Conservation (phyloP, 2,888 invertebrate genomes). For the Plusia festucae region DNA sequence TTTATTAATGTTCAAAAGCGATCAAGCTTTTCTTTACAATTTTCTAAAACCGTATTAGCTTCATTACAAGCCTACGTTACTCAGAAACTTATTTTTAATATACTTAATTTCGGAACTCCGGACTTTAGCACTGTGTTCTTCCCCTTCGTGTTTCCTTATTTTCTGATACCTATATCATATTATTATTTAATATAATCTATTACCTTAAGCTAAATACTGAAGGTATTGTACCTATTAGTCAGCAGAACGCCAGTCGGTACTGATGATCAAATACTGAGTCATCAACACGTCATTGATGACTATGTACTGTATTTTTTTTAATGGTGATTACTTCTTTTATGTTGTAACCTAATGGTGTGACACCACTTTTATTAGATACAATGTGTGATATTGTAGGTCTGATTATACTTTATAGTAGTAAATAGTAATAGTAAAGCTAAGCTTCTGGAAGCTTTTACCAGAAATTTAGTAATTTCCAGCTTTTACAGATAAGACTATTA, state of each 20-base stretch:
- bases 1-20: too few relatives aligned
- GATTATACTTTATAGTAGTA: too few relatives aligned
- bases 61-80: not conserved
- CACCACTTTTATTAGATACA: not conserved
- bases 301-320: constrained; percentile 15
- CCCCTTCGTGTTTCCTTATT: not conserved
- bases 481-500: too few relatives aligned
- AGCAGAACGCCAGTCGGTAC: constrained; percentile 10
- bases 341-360: constrained; percentile 7
- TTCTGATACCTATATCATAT: not conserved
- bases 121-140: not conserved
- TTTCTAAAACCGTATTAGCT: too few relatives aligned
- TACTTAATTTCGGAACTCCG: not conserved
- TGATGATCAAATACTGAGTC: constrained; percentile 36
- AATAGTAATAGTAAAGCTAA: too few relatives aligned
- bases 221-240: constrained; percentile 30
- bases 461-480: too few relatives aligned
- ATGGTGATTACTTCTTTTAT: constrained; percentile 12
- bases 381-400: too few relatives aligned
- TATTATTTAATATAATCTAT: not conserved
- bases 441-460: too few relatives aligned
- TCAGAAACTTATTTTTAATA: not conserved
- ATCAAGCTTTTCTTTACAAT: too few relatives aligned
- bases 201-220: not conserved
- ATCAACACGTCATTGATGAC: constrained; percentile 27